Evolutionary conservation across 2,113 vertebrate genomes (phyloP).

Genomic region (Gnathonemus echidnorhynchus): DNA sequence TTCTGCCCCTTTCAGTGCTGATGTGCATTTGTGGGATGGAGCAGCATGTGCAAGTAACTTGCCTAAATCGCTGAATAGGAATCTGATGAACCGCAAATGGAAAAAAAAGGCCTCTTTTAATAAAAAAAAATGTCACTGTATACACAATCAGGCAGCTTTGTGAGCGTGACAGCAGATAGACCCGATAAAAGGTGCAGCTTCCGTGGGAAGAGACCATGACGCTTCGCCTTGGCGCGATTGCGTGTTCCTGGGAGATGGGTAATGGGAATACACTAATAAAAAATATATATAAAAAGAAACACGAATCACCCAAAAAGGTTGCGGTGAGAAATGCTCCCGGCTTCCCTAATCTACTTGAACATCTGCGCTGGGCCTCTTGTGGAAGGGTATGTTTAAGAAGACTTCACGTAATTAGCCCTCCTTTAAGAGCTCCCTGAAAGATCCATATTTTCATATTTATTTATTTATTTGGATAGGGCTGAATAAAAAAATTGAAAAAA

Average conservation of each 20-base stretch:
- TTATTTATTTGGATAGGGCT: conserved; percentile 6
- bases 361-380: conserved; percentile 27
- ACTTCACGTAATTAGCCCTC: not conserved
- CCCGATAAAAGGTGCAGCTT: not conserved
- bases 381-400: conserved; percentile 3
- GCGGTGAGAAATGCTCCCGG: not conserved
- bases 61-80: conserved; percentile 13
- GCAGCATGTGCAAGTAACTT: not conserved
- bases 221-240: not conserved
- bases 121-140: conserved; percentile 11
- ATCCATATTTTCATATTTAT: conserved; percentile 6
- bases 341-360: conserved; percentile 23
- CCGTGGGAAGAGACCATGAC: not conserved
- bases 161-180: not conserved
- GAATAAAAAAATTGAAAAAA: not conserved
- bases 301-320: not conserved
- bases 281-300: not conserved
- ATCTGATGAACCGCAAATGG: conserved; percentile 11
- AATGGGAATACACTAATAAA: conserved; percentile 2
- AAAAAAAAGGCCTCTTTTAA: not conserved
- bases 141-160: conserved; percentile 15
- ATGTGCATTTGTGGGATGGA: conserved; percentile 3
- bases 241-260: not conserved
- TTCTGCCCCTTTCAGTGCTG: not conserved
- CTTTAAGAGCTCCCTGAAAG: not conserved